Base-by-base conservation (phyloP, 2,888 invertebrate genomes). In the Mellilla xanthometata region DNA sequence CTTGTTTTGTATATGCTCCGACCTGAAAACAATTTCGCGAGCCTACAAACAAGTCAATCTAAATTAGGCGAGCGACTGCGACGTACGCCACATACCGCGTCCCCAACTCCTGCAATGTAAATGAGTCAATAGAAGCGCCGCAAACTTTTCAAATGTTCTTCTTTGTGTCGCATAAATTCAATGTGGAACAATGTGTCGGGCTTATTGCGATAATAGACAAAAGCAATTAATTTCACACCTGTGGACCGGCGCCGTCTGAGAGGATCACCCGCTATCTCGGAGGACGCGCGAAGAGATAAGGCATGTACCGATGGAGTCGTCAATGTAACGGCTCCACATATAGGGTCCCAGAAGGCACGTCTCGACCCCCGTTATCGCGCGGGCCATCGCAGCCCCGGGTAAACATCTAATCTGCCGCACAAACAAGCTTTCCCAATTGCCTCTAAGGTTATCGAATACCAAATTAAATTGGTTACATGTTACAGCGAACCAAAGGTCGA, bases 391-490 rank as follows among this genome's bases (percentile, higher is more conserved):
- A 77, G 76, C 67, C 69, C 68, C 68, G 73, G 80, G 76, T 74
- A 80, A 76, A 77, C 79, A 82, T 79, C 76, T 82, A 83, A 83
- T 81, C 82, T 77, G 65, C 76, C 72, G 67, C 75, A 75, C 80
- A 76, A 82, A 83, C 81, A 80, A 78, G 73, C 77, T 74, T 68
- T 74, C 74, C 74, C 69, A 73, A 84, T 82, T 76, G 78, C 76
- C 75, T 76, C 72, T 73, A 72, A 80, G 75, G 76, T 77, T 76
- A 81, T 81, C 80, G 74, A 83, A 77, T 76, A 77, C 79, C 72
- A 78, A 80, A 83, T 82, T 81, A 81, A 81, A 81, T 78, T 80
- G 76, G 72, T 69, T 72, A 72, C 73, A 70, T 65, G 67, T 62
- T 68, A 65, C 69, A 68, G 68, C 66, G 65, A 55, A 61, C 60